Base-by-base conservation (phyloP, 1,140 invertebrate genomes). In the Cecropterus lyciades region DNA sequence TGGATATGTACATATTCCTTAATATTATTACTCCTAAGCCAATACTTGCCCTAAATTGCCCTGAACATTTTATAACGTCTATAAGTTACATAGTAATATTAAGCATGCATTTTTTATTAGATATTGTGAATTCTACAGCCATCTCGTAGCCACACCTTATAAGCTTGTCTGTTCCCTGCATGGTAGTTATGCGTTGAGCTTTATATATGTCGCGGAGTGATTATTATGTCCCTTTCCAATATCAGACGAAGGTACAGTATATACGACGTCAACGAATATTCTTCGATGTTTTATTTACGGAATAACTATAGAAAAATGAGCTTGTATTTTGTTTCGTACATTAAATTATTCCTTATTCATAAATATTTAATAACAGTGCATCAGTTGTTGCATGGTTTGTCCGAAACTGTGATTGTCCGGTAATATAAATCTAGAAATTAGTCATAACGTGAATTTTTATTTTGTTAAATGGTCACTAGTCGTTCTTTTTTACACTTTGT, bases 91-190 rank as follows among this genome's bases (percentile, higher is more conserved):
- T 45, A 42, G 48, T 46, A 17, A 55, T 45, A 49, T 42, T 48
- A 63, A 33, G 63, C 65, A 67, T 69, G 67, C 20, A 55, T 14
- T 62, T 40, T 63, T 45, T 55, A 9, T 46, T 27, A 64, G 65
- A 30, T 60, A 69, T 16, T 55, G 76, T 84, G 80, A 86, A 87
- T 84, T 86, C 85, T 85, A 72, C 84, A 85, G 80, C 86, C 86
- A 89, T 89, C 83, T 84, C 78, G 80, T 80, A 74, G 75, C 69
- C 62, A 59, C 63, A 66, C 45, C 40, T 45, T 57, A 56, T 59
- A 53, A 67, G 59, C 53, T 55, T 70, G 52, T 77, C 14, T 51
- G 49, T 51, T 60, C 67, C 17, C 59, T 79, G 87, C 87, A 87
- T 87, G 85, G 77, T 87, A 86, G 80, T 71, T 69, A 70, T 60